A percentile compares a stretch with the other conserved stretches of the same genome.
phyloP scores from a whole-genome alignment of 2,113 vertebrate species.

The Pseudopipra pipra region DNA sequence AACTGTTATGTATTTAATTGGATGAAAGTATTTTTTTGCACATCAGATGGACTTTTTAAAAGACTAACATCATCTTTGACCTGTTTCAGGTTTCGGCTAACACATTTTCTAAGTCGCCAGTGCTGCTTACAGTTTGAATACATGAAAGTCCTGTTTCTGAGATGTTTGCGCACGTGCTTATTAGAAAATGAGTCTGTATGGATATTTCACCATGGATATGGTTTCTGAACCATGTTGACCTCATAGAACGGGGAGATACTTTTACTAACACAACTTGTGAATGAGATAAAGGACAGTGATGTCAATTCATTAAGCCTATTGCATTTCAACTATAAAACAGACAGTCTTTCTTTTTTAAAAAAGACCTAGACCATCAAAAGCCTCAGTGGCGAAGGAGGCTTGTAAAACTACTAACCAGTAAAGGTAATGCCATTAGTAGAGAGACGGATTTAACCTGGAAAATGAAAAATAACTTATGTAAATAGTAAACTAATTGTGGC shows the following conservation, averaged over 20 bases:
- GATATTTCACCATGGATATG: constrained; percentile 87
- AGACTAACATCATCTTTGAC: constrained; percentile 89
- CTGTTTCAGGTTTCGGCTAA: constrained; percentile 99
- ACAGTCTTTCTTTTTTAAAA: constrained; percentile 52
- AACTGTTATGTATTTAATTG: constrained; percentile 74
- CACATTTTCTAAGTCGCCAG: constrained; percentile 92
- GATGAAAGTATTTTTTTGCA: constrained; percentile 77
- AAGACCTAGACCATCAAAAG: constrained; percentile 49
- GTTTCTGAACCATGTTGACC: constrained; percentile 83
- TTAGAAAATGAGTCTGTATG: constrained; percentile 87
- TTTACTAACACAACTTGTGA: constrained; percentile 88
- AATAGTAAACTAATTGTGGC: constrained; percentile 96
- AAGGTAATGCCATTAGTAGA: constrained; percentile 76
- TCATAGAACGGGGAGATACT: constrained; percentile 83
- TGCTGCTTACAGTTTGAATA: constrained; percentile 97
- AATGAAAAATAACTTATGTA: constrained; percentile 84
- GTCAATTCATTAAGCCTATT: constrained; percentile 84
- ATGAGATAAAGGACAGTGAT: constrained; percentile 80
- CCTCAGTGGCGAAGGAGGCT: constrained; percentile 78
- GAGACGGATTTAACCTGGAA: constrained; percentile 77
- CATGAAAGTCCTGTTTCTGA: constrained; percentile 96
- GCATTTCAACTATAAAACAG: constrained; percentile 83
- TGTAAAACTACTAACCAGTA: constrained; percentile 92
- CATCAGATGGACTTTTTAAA: constrained; percentile 78
- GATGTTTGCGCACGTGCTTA: constrained; percentile 94